These are phyloP conservation scores for Diorhabda carinulata DNA, from an alignment of 1,140 invertebrate species.

Conservation along the genomic window DNA sequence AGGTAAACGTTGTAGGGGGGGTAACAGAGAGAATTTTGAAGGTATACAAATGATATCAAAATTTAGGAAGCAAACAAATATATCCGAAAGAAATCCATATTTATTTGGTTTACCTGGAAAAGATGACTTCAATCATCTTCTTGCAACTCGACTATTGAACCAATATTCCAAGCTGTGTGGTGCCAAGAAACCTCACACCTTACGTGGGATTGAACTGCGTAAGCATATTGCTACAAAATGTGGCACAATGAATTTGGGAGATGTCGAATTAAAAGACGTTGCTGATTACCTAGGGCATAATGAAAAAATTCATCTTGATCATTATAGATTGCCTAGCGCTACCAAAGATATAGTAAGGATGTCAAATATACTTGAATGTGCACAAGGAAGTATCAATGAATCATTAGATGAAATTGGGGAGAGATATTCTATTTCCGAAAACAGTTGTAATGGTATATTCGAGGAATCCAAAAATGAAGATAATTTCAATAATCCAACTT, in stretches of 20 bases:
- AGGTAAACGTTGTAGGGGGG: neutral
- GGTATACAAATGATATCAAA: neutral
- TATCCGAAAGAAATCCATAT: neutral
- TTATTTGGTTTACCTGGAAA: conserved; percentile 5
- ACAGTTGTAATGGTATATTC: neutral
- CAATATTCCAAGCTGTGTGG: neutral
- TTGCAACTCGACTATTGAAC: neutral
- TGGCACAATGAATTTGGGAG: conserved; percentile 1
- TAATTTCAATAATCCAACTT: no score
- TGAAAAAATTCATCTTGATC: neutral
- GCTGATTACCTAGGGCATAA: conserved; percentile 7
- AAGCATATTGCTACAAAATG: no score
- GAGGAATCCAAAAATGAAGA: neutral
- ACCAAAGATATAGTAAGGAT: conserved; percentile 6
- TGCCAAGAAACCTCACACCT: neutral
- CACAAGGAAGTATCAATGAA: neutral
- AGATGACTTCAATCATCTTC: neutral
- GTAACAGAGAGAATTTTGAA: neutral
- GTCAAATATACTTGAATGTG: conserved; percentile 4
- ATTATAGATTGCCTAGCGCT: conserved; percentile 11
- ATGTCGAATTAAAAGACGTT: neutral
- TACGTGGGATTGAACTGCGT: neutral
- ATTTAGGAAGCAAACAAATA: neutral
- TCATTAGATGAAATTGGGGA: no score
- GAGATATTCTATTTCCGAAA: neutral